Conservation (phyloP, 2,113 vertebrate species). For the Phrynocephalus versicolor region DNA sequence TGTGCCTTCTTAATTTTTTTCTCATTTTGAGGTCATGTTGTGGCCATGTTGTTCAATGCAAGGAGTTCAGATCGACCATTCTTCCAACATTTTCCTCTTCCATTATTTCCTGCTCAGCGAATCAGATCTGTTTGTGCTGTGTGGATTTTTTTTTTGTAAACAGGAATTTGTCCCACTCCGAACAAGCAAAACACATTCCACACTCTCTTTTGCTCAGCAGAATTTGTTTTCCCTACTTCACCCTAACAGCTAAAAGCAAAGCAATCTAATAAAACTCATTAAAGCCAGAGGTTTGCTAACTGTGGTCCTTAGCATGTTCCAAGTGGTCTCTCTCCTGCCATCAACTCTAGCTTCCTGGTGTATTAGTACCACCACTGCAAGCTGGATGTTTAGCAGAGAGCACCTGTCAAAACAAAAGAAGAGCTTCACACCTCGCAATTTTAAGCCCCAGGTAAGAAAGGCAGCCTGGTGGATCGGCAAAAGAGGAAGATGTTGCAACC, state of each 20-base stretch:
- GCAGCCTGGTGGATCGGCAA: constrained; percentile 66
- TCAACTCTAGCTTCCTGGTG: constrained; percentile 25
- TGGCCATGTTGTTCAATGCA: background rate
- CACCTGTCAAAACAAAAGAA: constrained; percentile 87
- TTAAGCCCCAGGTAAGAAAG: constrained; percentile 83
- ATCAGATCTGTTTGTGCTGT: background rate
- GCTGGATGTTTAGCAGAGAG: constrained; percentile 75
- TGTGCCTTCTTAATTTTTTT: constrained; percentile 20
- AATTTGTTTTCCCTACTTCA: constrained; percentile 67
- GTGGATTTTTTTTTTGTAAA: background rate
- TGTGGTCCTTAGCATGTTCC: constrained; percentile 67
- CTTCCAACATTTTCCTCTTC: background rate
- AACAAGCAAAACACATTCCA: constrained; percentile 32
- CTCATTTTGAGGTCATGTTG: background rate
- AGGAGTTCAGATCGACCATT: background rate
- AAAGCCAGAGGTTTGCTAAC: constrained; percentile 68
- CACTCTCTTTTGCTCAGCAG: constrained; percentile 33
- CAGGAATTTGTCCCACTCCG: background rate
- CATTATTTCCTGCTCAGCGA: background rate
- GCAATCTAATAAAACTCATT: constrained; percentile 70
- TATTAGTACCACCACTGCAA: constrained; percentile 57
- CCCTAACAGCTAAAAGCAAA: constrained; percentile 59
- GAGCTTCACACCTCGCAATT: constrained; percentile 78
- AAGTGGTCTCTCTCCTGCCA: constrained; percentile 45
- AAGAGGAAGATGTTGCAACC: constrained; percentile 75